phyloP scores from a whole-genome alignment of 1,140 invertebrate species.

The Eupristina koningsbergeri region DNA sequence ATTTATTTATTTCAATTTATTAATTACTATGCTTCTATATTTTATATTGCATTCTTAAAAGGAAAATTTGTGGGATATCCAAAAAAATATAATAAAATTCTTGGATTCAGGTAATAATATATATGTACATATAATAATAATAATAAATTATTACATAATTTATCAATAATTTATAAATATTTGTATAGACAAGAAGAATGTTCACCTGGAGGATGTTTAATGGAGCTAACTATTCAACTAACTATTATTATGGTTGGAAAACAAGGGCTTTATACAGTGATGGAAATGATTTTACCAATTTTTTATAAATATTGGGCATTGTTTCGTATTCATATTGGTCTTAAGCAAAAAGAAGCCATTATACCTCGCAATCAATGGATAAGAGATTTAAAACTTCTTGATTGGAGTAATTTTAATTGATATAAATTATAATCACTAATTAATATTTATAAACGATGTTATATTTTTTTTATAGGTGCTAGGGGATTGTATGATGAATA shows the following conservation, averaged over 20 bases:
- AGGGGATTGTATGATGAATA: slow-evolving; percentile 96
- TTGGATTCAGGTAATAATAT: slow-evolving; percentile 77
- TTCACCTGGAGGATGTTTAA: slow-evolving; percentile 90
- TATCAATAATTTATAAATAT: slow-evolving; percentile 11
- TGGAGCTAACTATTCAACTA: slow-evolving; percentile 93
- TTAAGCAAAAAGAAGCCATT: slow-evolving; percentile 67
- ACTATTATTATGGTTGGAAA: slow-evolving; percentile 97
- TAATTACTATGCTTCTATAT: slow-evolving; percentile 98
- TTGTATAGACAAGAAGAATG: slow-evolving; percentile 86
- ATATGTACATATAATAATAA: too few relatives aligned
- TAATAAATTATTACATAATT: slow-evolving; percentile 10
- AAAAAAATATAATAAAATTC: slow-evolving; percentile 83
- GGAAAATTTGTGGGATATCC: slow-evolving; percentile 93
- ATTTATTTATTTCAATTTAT: slow-evolving; percentile 98
- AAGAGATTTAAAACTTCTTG: slow-evolving; percentile 91
- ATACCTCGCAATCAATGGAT: slow-evolving; percentile 82
- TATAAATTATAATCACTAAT: background rate
- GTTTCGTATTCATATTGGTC: slow-evolving; percentile 73
- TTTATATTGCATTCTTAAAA: slow-evolving; percentile 99
- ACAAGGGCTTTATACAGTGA: slow-evolving; percentile 92
- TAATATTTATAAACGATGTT: background rate
- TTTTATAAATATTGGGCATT: slow-evolving; percentile 83
- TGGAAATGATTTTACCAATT: slow-evolving; percentile 85
- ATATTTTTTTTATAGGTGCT: slow-evolving; percentile 76
- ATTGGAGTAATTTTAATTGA: slow-evolving; percentile 75